Percentiles rank a stretch among this genome's conserved stretches.
phyloP scores from a whole-genome alignment of 2,797 vertebrate genomes.

The Tapera naevia region DNA sequence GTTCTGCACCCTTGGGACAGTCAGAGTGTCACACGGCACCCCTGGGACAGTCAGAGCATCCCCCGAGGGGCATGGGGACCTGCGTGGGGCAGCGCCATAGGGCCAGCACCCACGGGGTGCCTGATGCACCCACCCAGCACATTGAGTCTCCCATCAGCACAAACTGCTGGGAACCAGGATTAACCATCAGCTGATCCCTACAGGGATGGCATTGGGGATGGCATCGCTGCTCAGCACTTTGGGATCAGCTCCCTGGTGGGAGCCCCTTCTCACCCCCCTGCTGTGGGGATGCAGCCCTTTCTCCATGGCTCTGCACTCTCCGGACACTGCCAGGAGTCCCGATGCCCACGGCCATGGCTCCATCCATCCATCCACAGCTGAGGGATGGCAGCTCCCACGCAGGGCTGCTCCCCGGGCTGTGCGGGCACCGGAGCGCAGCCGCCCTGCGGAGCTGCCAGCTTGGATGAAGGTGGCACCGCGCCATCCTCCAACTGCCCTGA shows the following conservation, averaged over 20 bases:
- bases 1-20: not conserved
- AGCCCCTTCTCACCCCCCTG: not conserved
- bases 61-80: not conserved
- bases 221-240: not conserved
- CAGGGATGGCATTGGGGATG: not conserved
- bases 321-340: not conserved
- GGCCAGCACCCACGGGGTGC: not conserved
- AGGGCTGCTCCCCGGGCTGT: not conserved
- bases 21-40: no score
- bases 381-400: not conserved
- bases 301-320: not conserved
- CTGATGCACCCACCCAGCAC: not conserved
- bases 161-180: not conserved
- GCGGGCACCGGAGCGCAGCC: not conserved
- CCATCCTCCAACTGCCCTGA: constrained; percentile 7
- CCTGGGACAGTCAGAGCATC: not conserved
- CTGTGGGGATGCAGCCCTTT: rapidly evolving
- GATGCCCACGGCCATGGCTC: rapidly evolving
- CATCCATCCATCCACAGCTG: rapidly evolving
- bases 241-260: not conserved
- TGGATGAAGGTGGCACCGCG: constrained; percentile 6
- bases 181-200: not conserved
- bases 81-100: rapidly evolving
- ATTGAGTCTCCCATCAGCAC: not conserved
- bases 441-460: constrained; percentile 41